These are phyloP conservation scores for Dorcus hopei DNA, from an alignment of 2,888 invertebrate species.

Conservation along the genomic window DNA sequence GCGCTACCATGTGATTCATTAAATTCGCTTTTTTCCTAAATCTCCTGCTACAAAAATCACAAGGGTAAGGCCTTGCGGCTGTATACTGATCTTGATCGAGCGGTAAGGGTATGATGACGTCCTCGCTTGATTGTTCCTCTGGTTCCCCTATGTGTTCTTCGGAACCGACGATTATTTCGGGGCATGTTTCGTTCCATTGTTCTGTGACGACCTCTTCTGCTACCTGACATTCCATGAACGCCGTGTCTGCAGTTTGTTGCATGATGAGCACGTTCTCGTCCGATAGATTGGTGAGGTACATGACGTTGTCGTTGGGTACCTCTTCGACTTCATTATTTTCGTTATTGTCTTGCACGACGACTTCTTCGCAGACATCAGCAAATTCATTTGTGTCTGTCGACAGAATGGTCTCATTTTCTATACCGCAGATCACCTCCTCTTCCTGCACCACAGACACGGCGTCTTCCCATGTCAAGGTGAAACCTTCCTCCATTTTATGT, in stretches of 20 bases:
- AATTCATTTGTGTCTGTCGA: constrained; percentile 42
- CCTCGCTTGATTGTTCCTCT: constrained; percentile 56
- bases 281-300: constrained; percentile 38
- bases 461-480: constrained; percentile 47
- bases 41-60: constrained; percentile 80
- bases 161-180: constrained; percentile 63
- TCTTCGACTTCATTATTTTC: constrained; percentile 26
- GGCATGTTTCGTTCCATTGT: constrained; percentile 72
- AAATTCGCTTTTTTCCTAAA: constrained; percentile 81
- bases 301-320: constrained; percentile 33
- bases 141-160: constrained; percentile 49
- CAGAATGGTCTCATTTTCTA: constrained; percentile 50
- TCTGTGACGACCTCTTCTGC: constrained; percentile 71
- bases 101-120: constrained; percentile 71
- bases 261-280: constrained; percentile 46
- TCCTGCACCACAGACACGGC: constrained; percentile 41
- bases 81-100: constrained; percentile 79
- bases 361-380: constrained; percentile 51
- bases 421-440: constrained; percentile 55
- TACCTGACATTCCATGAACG: constrained; percentile 44
- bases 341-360: constrained; percentile 45
- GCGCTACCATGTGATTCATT: constrained; percentile 84
- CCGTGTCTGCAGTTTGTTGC: constrained; percentile 33
- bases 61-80: constrained; percentile 76
- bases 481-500: constrained; percentile 43